These are phyloP conservation scores for Etia nguti DNA, from an alignment of 2,113 vertebrate species.

Conservation along the genomic window DNA sequence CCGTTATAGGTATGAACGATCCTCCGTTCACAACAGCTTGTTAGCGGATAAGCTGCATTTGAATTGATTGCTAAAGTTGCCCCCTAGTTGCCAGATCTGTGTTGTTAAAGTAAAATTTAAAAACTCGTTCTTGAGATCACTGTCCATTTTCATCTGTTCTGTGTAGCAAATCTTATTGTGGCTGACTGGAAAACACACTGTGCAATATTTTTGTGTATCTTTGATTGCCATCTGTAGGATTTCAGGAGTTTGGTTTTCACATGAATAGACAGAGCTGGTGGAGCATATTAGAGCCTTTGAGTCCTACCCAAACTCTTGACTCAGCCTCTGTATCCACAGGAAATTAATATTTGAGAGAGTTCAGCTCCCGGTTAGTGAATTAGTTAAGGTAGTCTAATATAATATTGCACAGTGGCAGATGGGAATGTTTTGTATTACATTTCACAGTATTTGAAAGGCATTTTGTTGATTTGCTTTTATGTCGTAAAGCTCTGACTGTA, in stretches of 20 bases:
- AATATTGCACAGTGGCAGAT: not conserved
- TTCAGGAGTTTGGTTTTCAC: not conserved
- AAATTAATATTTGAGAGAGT: slow-evolving; percentile 47
- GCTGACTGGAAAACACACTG: not conserved
- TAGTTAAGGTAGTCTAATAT: not conserved
- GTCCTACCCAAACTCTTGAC: not conserved
- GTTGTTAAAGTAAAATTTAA: not conserved
- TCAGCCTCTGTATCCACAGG: slow-evolving; percentile 25
- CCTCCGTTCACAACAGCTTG: not conserved
- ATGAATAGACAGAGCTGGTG: not conserved
- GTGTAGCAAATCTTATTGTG: not conserved
- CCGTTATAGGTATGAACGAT: slow-evolving; percentile 79
- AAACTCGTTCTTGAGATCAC: not conserved
- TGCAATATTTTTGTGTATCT: not conserved
- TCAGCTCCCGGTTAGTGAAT: not conserved
- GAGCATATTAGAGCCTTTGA: slow-evolving; percentile 4
- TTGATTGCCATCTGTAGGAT: slow-evolving; percentile 5
- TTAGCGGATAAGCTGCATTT: not conserved
- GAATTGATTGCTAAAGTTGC: not conserved
- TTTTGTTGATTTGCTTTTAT: not conserved
- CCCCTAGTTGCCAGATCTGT: not conserved
- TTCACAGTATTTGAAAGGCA: not conserved
- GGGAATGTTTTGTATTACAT: not conserved
- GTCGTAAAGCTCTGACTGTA: not conserved
- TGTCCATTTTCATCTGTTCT: not conserved